Conservation (phyloP, 2,888 invertebrate species). For the Clusia tigrina region DNA sequence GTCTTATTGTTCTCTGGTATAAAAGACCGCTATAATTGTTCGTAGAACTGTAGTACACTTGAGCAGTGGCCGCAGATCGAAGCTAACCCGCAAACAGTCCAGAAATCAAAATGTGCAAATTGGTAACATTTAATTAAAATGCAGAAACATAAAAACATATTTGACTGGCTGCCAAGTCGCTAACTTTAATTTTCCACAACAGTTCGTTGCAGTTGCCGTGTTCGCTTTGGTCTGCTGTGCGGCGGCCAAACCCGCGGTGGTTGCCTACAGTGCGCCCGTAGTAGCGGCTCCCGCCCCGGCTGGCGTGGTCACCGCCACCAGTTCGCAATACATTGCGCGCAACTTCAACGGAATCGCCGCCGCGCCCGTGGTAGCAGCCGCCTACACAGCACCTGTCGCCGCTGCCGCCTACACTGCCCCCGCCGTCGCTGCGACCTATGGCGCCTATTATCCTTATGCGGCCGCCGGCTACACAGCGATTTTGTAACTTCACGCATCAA, state of each 20-base stretch:
- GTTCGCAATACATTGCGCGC: constrained; percentile 70
- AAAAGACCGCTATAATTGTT: constrained; percentile 42
- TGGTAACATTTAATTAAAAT: constrained; percentile 43
- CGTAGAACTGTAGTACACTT: constrained; percentile 44
- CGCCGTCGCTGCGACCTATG: constrained; percentile 39
- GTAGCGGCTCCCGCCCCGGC: constrained; percentile 56
- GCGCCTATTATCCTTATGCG: constrained; percentile 42
- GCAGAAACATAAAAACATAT: constrained; percentile 16
- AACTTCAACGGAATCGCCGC: constrained; percentile 69
- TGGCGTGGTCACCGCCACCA: constrained; percentile 67
- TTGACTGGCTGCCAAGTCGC: no score
- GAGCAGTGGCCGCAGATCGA: constrained; percentile 39
- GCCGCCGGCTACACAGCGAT: constrained; percentile 47
- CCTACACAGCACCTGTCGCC: constrained; percentile 51
- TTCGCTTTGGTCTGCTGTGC: constrained; percentile 65
- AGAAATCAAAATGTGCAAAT: constrained; percentile 54
- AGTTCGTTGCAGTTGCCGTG: constrained; percentile 64
- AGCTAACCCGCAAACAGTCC: constrained; percentile 31
- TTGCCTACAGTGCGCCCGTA: constrained; percentile 46
- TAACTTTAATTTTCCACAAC: constrained; percentile 21
- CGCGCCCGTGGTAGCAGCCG: constrained; percentile 55
- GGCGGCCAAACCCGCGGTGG: constrained; percentile 65
- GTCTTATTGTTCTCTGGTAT: constrained; percentile 40
- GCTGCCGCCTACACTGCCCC: constrained; percentile 45
- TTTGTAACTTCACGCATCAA: no score